Percentiles rank a stretch among this genome's conserved stretches.
phyloP scores from a whole-genome alignment of 2,888 invertebrate species.

The Eueremaeus valkanovi region DNA sequence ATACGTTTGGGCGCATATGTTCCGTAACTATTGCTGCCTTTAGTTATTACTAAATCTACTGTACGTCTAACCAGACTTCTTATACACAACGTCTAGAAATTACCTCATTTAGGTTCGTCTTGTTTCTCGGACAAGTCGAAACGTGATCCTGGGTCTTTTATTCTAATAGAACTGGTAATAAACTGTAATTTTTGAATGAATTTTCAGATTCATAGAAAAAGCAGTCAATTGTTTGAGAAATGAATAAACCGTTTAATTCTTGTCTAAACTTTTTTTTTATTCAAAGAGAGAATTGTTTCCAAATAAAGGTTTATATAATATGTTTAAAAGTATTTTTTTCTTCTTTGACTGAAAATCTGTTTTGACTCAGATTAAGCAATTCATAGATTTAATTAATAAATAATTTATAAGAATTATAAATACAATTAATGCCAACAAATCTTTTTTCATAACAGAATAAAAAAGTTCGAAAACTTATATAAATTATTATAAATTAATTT shows the following conservation, averaged over 20 bases:
- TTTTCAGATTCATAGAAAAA: too few species aligned
- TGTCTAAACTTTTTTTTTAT: conserved; percentile 5
- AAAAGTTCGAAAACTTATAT: background rate
- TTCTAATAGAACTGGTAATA: too few species aligned
- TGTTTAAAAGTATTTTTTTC: background rate
- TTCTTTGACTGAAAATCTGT: background rate
- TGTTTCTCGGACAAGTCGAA: too few species aligned
- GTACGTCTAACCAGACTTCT: too few species aligned
- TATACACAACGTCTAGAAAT: too few species aligned
- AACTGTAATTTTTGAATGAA: too few species aligned
- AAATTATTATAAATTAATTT: too few species aligned
- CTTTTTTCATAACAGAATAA: background rate
- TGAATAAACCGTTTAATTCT: conserved; percentile 22
- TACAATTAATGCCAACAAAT: background rate
- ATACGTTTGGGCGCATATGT: too few species aligned
- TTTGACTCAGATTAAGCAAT: background rate
- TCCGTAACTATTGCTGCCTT: too few species aligned
- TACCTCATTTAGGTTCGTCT: too few species aligned
- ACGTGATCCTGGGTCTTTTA: too few species aligned
- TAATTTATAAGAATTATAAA: background rate
- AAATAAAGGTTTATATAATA: background rate
- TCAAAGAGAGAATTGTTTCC: conserved; percentile 1
- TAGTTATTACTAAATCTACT: too few species aligned
- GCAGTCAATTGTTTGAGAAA: background rate
- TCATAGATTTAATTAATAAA: background rate